Conservation (phyloP, 2,797 vertebrate genomes). For the Vultur gryphus region DNA sequence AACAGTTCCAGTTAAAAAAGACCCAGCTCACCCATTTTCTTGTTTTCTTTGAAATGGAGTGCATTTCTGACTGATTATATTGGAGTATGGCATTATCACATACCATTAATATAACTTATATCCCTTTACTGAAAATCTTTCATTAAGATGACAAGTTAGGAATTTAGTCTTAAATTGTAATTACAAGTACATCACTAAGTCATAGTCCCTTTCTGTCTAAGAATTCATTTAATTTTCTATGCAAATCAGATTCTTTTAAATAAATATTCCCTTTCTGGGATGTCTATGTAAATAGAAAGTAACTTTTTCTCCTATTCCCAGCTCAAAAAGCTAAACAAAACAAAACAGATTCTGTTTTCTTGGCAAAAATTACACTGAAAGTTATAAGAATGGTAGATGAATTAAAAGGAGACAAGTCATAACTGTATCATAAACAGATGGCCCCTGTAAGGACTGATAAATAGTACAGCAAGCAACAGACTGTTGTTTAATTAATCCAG, state of each 20-base stretch:
- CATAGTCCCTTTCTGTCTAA: background rate
- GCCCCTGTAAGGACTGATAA: background rate
- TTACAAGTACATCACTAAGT: slow-evolving; percentile 22
- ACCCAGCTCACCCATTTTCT: background rate
- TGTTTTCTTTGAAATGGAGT: background rate
- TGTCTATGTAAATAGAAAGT: background rate
- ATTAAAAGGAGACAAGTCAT: slow-evolving; percentile 33
- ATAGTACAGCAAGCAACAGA: slow-evolving; percentile 2
- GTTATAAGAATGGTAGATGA: background rate
- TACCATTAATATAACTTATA: background rate
- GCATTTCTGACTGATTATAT: background rate
- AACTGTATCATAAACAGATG: slow-evolving; percentile 43
- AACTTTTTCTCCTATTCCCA: background rate
- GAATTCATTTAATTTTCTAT: background rate
- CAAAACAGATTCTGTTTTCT: background rate
- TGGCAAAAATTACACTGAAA: background rate
- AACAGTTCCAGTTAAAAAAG: background rate
- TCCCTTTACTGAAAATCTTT: slow-evolving; percentile 23
- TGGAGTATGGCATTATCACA: background rate
- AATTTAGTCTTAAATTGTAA: slow-evolving; percentile 17
- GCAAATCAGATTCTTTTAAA: background rate
- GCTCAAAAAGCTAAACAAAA: background rate
- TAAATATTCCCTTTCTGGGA: background rate
- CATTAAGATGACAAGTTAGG: background rate
- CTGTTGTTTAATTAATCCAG: slow-evolving; percentile 30